Base-by-base conservation (phyloP, 2,797 vertebrate genomes). In the Avahi laniger region DNA sequence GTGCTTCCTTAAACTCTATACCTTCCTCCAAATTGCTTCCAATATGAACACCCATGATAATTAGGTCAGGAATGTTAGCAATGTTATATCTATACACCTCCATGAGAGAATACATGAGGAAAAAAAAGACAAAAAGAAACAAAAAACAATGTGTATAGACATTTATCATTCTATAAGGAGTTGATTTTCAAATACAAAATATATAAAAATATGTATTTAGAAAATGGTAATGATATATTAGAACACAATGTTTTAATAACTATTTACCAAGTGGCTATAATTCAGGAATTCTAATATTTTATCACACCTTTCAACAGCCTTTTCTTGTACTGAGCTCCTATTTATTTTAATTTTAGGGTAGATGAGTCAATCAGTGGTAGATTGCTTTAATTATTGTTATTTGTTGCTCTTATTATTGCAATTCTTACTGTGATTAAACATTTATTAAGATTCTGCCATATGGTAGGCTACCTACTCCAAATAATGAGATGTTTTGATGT, bases 401-500 rank as follows among this genome's bases (percentile, higher is more conserved):
- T 91, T 95, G 50, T 95, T 96, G 20, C 22, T 82, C 11, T 50
- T 82, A 61, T 90, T 83, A 38, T 81, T 89, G 17, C 3, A 87
- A 5, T 91, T 33, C 43, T 95, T 92, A 78, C 18, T 92, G 52
- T 90, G 73, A 97, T 82, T 96, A 92, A 96, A 94, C 67, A 94
- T 83, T 92, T 95, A 94, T 88, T 95, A 94, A 59, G 24, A 70
- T 24, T 94, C 18, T 95, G 30, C 54, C 88, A 94, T 95, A 95
- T 91, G 75, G 67, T 75, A 33, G n/a, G 46, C 57, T 73, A 82
- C 75, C 57, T 24, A 81, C 52, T 95, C 73, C 20, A 95, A 95
- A 93, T 94, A 90, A 89, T 96, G 86, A 82, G 22, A 96, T 92
- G 81, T 94, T 96, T 89, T 96, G 38, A 94, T 95, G 11, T 75